Evolutionary conservation across 2,888 invertebrate genomes (phyloP).

Genomic region (Aphodius sticticus): DNA sequence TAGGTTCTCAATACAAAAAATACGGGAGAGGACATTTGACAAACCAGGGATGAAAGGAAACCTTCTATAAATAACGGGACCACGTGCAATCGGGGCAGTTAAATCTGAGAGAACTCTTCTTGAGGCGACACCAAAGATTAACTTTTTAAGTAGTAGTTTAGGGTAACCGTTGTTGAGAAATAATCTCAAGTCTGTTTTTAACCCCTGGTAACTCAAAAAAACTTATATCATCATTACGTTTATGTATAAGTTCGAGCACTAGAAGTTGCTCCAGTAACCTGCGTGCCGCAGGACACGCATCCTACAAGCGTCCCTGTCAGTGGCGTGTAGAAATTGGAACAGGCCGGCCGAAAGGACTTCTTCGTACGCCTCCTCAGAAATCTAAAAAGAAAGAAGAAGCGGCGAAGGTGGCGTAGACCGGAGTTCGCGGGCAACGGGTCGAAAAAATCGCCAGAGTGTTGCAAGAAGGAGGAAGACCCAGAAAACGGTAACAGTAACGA

Average conservation of each 20-base stretch:
- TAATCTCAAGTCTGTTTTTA: no score
- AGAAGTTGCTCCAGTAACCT: neutral
- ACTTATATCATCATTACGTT: no score
- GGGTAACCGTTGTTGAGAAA: no score
- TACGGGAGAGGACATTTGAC: no score
- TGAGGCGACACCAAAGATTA: no score
- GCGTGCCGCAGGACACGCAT: neutral
- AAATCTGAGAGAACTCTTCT: no score
- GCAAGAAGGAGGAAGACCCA: constrained; percentile 4
- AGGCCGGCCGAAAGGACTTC: neutral
- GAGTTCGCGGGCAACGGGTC: neutral
- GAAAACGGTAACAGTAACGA: constrained; percentile 4
- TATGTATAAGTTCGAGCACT: neutral
- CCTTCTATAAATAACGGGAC: no score
- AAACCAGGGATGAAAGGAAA: no score
- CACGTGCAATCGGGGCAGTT: no score
- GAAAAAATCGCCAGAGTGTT: neutral
- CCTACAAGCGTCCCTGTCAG: neutral
- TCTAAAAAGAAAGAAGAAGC: neutral
- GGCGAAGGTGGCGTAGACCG: neutral
- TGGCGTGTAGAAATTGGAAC: neutral
- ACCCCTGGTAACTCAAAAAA: no score
- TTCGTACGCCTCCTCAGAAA: neutral
- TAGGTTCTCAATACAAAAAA: no score
- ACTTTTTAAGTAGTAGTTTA: no score